These are phyloP conservation scores for Delphinapterus leucas DNA, from an alignment of 2,113 vertebrate genomes.

Conservation along the genomic window DNA sequence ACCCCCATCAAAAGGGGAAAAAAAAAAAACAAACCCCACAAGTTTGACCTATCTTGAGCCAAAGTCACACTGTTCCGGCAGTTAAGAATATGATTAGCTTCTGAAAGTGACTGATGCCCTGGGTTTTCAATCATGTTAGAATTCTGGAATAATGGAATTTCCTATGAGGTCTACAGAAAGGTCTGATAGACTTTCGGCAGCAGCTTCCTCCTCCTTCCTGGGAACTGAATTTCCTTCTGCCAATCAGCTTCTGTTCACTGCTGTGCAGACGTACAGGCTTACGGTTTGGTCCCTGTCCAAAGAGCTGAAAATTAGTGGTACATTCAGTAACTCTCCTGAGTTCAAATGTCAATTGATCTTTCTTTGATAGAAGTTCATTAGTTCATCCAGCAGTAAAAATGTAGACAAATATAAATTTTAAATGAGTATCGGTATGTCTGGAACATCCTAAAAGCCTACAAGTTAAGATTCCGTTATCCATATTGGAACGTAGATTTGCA, in stretches of 20 bases:
- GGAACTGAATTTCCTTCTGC: constrained; percentile 45
- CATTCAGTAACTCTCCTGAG: neutral
- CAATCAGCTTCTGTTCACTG: constrained; percentile 48
- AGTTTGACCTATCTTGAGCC: constrained; percentile 74
- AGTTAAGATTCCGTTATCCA: neutral
- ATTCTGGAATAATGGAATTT: constrained; percentile 80
- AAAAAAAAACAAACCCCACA: constrained; percentile 51
- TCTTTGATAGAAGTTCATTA: neutral
- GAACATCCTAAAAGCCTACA: neutral
- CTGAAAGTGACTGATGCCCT: constrained; percentile 72
- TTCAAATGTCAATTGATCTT: neutral
- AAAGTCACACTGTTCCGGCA: constrained; percentile 69
- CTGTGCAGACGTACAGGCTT: neutral
- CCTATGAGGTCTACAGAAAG: constrained; percentile 74
- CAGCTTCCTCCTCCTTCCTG: constrained; percentile 50
- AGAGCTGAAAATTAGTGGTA: neutral
- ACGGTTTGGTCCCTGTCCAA: neutral
- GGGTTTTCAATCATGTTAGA: constrained; percentile 77
- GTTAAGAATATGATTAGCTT: constrained; percentile 78
- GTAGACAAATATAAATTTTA: neutral
- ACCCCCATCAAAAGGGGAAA: constrained; percentile 28
- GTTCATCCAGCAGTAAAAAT: neutral
- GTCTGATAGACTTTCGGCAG: constrained; percentile 67
- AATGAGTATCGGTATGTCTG: neutral
- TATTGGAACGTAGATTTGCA: neutral